phyloP scores from a whole-genome alignment of 2,113 vertebrate genomes.

The Morone saxatilis region DNA sequence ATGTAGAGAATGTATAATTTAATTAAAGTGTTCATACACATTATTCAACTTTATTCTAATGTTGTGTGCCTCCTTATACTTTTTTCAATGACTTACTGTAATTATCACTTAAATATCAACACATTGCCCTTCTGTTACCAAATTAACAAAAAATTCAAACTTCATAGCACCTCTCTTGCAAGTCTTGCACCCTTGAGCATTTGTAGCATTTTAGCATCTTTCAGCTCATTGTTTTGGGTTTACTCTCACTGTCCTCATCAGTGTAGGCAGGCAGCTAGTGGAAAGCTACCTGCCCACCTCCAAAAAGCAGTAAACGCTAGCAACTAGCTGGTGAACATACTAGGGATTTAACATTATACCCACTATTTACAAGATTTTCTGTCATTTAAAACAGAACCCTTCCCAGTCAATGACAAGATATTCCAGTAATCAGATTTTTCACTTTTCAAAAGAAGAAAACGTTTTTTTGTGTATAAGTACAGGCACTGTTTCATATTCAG shows the following conservation, averaged over 20 bases:
- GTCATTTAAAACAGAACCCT: too few species aligned
- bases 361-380: too few species aligned
- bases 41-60: constrained; percentile 4
- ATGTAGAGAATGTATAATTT: constrained; percentile 4
- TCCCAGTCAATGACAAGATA: too few species aligned
- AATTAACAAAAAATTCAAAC: constrained; percentile 4
- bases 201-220: not conserved
- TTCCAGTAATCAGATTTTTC: too few species aligned
- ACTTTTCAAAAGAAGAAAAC: too few species aligned
- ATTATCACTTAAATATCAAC: constrained; percentile 26
- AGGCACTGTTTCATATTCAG: too few species aligned
- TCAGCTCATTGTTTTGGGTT: not conserved
- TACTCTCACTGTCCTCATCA: too few species aligned
- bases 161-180: not conserved
- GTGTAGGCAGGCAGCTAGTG: not conserved
- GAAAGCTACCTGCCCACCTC: too few species aligned
- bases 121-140: not conserved
- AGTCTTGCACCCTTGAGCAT: not conserved
- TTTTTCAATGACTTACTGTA: not conserved
- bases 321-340: not conserved
- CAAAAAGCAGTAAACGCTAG: not conserved
- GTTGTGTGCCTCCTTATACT: too few species aligned
- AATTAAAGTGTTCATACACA: not conserved
- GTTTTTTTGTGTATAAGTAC: too few species aligned
- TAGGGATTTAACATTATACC: too few species aligned